Base-by-base conservation (phyloP, 2,888 invertebrate species). In the Nymphalis urticae region DNA sequence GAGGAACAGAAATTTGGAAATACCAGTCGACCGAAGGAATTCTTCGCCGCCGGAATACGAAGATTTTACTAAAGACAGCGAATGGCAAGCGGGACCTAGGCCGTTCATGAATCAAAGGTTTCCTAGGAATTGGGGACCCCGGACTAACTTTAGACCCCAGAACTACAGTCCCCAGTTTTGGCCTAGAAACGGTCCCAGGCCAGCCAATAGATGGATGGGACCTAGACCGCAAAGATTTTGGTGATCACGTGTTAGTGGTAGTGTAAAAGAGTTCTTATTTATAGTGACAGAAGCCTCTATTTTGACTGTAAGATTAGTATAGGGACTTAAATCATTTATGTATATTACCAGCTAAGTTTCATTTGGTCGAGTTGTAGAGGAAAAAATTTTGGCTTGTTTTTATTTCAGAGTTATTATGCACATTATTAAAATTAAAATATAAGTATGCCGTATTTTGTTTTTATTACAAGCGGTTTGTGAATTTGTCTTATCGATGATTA, bases 191-290 rank as follows among this genome's bases (percentile, higher is more conserved):
- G 77, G 89, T 70, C 92, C 90, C 56, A 77, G 92, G 77, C 75
- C 87, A n/a, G 81, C 88, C 17, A 81, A 85, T 74, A 73, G 90
- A 77, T 83, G 90, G 89, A 78, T 86, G 80, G 84, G 89, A 68
- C 82, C 93, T 48, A 70, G 93, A 77, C 81, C 93, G 69, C 76
- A 86, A 80, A 78, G 93, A 81, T 83, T 94, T 83, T 94, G 92
- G 92, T 92, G 90, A 91, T 75, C 32, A 21, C 51, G 77, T 72
- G 70, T 73, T 42, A 42, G 76, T 68, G 66, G 72, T 71, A 73
- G 59, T 66, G 68, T 62, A 65, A 63, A 62, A 48, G 64, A 69
- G 69, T 64, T 66, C 62, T 69, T 70, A 66, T 64, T 61, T 70
- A 70, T 64, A 69, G 62, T 69, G 59, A 47, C 53, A 63, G 66